Base-by-base conservation (phyloP, 1,140 invertebrate species). In the Aphelenchoides besseyi region DNA sequence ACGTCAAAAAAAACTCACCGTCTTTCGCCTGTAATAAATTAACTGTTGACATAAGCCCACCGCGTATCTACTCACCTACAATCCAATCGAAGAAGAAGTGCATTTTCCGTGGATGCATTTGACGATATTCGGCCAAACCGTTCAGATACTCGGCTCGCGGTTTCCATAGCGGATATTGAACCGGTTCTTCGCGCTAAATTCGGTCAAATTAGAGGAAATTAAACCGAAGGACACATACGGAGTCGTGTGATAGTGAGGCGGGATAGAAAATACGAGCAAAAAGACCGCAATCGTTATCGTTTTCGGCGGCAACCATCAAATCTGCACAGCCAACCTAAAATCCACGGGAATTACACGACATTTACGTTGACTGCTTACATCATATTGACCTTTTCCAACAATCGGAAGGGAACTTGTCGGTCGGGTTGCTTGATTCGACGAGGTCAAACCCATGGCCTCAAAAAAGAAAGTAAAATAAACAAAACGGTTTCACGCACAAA, bases 131-230 rank as follows among this genome's bases (percentile, higher is more conserved):
- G 0, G 88, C 85, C 74, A 89, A 87, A 1, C 89, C 89, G 71
- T 86, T 73, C 3, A 87, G 74, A 78, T 89, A 89, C 64, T 86
- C 86, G 70, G 86, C 85, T 76, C 88, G 82, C 33, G 88, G 87
- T 41, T 88, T 81, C 89, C 89, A 90, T 1, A 86, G 80, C 8
- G 88, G 85, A 87, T 88, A 89, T 79, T 85, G 26, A 9, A 74
- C 33, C 5, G 53, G 16, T 52, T 28, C 26, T 23, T 69, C 55
- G n/a, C 28, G 28, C 26, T 69, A 2, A n/a, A n/a, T n/a, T n/a
- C n/a, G n/a, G n/a, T n/a, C n/a, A 70, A 67, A 23, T 16, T 48
- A 35, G 26, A 8, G 3, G 5, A 23, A 52, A 29, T 36, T 16
- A 30, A 30, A 69, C 29, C 16, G 23, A 73, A 23, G 23, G 35